Base-by-base conservation (phyloP, 2,888 invertebrate species). In the Polyommatus iphigenia region DNA sequence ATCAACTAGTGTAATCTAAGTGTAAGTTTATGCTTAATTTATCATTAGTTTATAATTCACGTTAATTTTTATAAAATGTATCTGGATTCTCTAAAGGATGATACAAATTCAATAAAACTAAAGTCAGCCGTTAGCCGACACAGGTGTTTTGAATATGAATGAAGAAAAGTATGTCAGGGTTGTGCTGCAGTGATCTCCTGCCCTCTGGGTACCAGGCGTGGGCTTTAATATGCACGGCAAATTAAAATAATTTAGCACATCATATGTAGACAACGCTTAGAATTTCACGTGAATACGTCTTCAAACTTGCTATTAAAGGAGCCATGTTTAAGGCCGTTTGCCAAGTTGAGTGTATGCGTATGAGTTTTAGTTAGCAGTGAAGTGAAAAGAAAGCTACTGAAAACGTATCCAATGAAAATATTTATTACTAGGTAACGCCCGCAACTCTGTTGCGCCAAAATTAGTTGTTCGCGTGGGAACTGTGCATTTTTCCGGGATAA, bases 241-340 rank as follows among this genome's bases (percentile, higher is more conserved):
- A 67, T 67, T 67, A 32, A 67, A 67, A 67, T 67, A 67, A 67
- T 67, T 67, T 32, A 32, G 67, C 67, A 18, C 67, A 67, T 67
- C 29, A 67, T 15, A 29, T 32, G 67, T 67, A 67, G 29, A 13
- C 1, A 24, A 67, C 20, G 67, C 29, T 67, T 67, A 32, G 67
- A 67, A 67, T 67, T 32, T 67, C 15, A 29, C 67, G 6, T 32
- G 67, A 67, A 67, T 67, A 67, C 29, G 29, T 67, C 67, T 67
- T 67, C 3, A 24, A 59, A 20, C 13, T 15, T 29, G 59, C 62
- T 7, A 59, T 59, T 62, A 10, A 29, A 24, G 62, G 13, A 67
- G 20, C 1, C 24, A 29, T 15, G 50, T 15, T 29, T 67, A 10
- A 67, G 29, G 4, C 15, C 29, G 67, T 29, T 24, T 62, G 24